phyloP scores from a whole-genome alignment of 1,140 invertebrate species.

The Cotesia typhae region DNA sequence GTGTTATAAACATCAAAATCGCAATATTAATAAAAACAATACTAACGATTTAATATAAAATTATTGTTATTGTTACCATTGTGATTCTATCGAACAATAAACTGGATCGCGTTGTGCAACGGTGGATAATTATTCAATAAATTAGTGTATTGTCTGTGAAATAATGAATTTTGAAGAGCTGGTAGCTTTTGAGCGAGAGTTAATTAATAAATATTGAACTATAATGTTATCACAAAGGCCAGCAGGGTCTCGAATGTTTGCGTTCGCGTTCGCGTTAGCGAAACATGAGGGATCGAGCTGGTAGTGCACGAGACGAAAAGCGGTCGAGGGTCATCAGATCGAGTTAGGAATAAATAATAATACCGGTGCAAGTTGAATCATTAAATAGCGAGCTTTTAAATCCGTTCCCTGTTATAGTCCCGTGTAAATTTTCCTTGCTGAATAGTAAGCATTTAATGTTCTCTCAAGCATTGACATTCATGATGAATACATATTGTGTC shows the following conservation, averaged over 20 bases:
- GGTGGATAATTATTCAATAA: neutral
- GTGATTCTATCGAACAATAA: too few species aligned
- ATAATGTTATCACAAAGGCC: neutral
- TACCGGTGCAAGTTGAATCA: too few species aligned
- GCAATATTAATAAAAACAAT: neutral
- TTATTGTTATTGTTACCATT: too few species aligned
- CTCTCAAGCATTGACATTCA: neutral
- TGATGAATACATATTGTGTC: neutral
- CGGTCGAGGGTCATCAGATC: constrained; percentile 18
- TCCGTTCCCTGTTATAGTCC: too few species aligned
- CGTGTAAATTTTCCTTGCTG: too few species aligned
- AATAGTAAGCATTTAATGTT: too few species aligned
- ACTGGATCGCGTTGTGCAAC: neutral
- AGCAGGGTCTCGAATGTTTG: neutral
- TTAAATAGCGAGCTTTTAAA: too few species aligned
- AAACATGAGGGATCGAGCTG: constrained; percentile 19
- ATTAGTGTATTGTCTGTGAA: too few species aligned
- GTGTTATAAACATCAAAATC: neutral
- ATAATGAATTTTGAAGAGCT: neutral
- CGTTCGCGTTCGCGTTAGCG: neutral
- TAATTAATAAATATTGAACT: too few species aligned
- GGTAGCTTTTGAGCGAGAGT: neutral
- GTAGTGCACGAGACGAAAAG: constrained; percentile 10
- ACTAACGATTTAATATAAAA: too few species aligned
- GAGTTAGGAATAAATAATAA: too few species aligned